Evolutionary conservation across 2,797 vertebrate species (phyloP).

Genomic region (Pampus argenteus): DNA sequence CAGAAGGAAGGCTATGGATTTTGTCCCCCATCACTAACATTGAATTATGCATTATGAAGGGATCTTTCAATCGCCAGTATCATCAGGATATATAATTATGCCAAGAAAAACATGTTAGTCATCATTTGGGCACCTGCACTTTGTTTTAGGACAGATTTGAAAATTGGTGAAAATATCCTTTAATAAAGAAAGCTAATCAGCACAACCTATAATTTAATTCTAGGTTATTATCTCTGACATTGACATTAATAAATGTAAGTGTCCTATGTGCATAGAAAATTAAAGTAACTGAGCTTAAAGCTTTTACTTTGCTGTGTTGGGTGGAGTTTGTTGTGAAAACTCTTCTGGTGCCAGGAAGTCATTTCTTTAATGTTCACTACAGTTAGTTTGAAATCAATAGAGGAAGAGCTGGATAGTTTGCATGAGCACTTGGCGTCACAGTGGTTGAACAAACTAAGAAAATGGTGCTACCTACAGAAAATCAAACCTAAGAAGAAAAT

Average conservation of each 20-base stretch:
- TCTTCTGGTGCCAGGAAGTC: constrained; percentile 27
- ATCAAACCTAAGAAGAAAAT: background rate
- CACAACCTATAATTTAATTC: no score
- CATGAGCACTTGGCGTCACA: background rate
- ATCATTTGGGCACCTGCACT: no score
- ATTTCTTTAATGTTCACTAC: constrained; percentile 15
- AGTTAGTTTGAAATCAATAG: constrained; percentile 6
- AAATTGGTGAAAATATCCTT: background rate
- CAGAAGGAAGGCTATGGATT: no score
- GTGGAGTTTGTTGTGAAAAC: constrained; percentile 27
- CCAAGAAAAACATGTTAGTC: background rate
- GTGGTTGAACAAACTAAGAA: background rate
- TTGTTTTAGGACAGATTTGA: no score
- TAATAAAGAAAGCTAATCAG: background rate
- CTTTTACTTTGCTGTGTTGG: constrained; percentile 16
- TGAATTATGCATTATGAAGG: no score
- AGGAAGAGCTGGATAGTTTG: constrained; percentile 9
- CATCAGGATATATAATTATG: background rate
- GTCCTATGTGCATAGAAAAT: constrained; percentile 8
- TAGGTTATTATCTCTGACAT: background rate
- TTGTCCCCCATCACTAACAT: no score
- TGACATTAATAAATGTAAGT: background rate
- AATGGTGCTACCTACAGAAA: background rate
- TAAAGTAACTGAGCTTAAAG: constrained; percentile 21
- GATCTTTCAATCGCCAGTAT: background rate